phyloP scores from a whole-genome alignment of 1,140 invertebrate genomes.

The Zaprionus gabonicus region DNA sequence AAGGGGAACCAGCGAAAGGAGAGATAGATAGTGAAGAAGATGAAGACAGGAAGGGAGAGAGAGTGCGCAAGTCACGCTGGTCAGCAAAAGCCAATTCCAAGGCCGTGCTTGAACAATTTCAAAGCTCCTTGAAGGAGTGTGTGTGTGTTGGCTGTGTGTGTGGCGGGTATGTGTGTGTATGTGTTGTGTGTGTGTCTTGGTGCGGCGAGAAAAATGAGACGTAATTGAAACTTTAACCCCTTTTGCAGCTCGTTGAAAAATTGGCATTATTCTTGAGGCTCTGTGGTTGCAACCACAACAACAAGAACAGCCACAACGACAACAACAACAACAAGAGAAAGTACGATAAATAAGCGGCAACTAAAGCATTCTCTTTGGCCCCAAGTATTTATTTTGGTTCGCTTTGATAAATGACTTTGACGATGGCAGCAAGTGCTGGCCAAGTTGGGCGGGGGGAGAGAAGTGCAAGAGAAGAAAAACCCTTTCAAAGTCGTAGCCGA shows the following conservation, averaged over 20 bases:
- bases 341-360: conserved; percentile 70
- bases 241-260: conserved; percentile 58
- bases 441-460: no score
- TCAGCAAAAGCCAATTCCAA: conserved; percentile 24
- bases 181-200: neutral
- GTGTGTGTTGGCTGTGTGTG: neutral
- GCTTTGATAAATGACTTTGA: conserved; percentile 79
- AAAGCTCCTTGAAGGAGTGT: neutral
- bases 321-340: conserved; percentile 10
- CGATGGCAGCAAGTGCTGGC: conserved; percentile 21
- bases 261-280: conserved; percentile 61
- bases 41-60: neutral
- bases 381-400: conserved; percentile 65
- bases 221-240: conserved; percentile 78
- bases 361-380: conserved; percentile 43
- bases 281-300: conserved; percentile 44
- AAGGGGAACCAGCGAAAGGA: neutral
- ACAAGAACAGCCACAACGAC: conserved; percentile 27
- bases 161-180: neutral
- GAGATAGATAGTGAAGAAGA: neutral
- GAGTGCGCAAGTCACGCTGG: neutral
- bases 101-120: conserved; percentile 8
- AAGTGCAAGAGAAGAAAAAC: conserved; percentile 7
- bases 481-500: conserved; percentile 6
- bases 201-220: conserved; percentile 27